phyloP scores from a whole-genome alignment of 2,113 vertebrate genomes.

The Hippotragus niger region DNA sequence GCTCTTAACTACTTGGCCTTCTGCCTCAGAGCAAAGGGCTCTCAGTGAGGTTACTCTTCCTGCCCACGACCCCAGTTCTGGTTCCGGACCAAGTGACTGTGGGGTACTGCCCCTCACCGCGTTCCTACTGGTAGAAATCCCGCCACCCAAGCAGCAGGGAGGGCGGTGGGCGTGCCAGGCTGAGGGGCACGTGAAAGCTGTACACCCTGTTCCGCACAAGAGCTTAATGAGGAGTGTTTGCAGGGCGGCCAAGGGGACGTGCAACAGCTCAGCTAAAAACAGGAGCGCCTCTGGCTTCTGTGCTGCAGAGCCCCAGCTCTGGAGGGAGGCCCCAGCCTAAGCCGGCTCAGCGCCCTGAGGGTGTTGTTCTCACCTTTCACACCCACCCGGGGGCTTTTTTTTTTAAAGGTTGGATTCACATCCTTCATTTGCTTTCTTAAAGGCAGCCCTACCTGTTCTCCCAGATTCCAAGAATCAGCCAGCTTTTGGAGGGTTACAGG shows the following conservation, averaged over 20 bases:
- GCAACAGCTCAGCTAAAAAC: conserved; percentile 29
- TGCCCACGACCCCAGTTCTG: background rate
- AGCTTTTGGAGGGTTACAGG: background rate
- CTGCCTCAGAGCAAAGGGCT: background rate
- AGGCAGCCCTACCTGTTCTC: background rate
- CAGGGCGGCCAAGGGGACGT: background rate
- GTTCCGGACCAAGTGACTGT: background rate
- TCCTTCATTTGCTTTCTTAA: background rate
- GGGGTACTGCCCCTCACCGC: background rate
- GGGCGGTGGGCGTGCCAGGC: background rate
- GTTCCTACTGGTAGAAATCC: background rate
- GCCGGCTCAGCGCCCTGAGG: background rate
- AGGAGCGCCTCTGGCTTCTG: background rate
- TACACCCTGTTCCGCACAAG: background rate
- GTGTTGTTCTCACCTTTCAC: conserved; percentile 32
- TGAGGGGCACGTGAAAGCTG: background rate
- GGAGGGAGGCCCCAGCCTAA: conserved; percentile 26
- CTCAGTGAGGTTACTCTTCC: background rate
- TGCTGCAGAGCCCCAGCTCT: background rate
- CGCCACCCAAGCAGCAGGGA: background rate
- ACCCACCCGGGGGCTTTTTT: background rate
- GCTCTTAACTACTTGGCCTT: background rate
- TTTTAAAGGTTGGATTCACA: background rate
- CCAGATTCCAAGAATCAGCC: background rate
- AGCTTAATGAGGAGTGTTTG: conserved; percentile 34